These are phyloP conservation scores for Helogale parvula DNA, from an alignment of 2,113 vertebrate genomes.

Conservation along the genomic window DNA sequence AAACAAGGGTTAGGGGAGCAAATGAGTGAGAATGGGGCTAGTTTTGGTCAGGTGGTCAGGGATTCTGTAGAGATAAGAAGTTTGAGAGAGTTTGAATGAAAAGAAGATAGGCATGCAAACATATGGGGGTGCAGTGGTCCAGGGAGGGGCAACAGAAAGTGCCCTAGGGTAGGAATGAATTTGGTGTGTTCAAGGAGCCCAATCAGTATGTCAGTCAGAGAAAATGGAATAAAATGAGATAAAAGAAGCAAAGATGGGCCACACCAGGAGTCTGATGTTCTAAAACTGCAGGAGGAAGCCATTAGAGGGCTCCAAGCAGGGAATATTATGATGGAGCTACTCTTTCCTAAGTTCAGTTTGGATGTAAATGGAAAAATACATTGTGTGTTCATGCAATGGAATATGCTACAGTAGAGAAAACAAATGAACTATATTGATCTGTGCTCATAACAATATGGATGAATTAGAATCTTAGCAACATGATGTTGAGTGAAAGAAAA, in stretches of 20 bases:
- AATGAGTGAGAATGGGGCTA: background rate
- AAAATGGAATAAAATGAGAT: background rate
- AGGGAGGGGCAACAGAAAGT: background rate
- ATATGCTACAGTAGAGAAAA: background rate
- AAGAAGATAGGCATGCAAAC: background rate
- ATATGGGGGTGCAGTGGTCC: background rate
- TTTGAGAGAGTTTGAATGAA: background rate
- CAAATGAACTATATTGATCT: background rate
- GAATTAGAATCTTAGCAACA: background rate
- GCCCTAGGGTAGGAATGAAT: background rate
- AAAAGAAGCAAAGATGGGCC: background rate
- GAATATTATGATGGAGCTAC: background rate
- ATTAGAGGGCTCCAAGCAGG: background rate
- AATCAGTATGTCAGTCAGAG: background rate
- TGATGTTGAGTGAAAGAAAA: background rate
- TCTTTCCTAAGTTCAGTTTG: background rate
- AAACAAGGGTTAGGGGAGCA: background rate
- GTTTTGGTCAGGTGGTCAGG: background rate
- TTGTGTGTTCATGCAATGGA: background rate
- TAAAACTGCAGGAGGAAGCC: background rate
- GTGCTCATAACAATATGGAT: background rate
- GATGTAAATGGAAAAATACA: background rate
- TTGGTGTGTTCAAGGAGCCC: background rate
- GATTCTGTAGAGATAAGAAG: background rate
- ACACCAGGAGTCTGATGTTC: background rate